phyloP scores from a whole-genome alignment of 2,113 vertebrate species.

The Cyprinodon variegatus region DNA sequence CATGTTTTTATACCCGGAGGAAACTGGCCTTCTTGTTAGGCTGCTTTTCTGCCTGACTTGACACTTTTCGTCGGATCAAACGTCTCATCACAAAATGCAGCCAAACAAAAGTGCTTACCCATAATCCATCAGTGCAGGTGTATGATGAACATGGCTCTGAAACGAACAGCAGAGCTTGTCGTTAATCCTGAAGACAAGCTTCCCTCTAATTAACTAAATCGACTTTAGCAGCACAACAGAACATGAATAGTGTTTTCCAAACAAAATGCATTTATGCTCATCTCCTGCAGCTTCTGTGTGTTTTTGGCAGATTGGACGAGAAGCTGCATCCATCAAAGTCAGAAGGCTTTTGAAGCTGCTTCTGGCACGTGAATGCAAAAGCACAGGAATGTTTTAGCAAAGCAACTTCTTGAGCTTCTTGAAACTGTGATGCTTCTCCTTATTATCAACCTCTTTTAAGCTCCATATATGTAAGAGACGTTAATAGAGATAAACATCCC shows the following conservation, averaged over 20 bases:
- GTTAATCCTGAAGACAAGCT: slow-evolving; percentile 69
- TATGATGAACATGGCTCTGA: slow-evolving; percentile 40
- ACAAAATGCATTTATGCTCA: slow-evolving; percentile 26
- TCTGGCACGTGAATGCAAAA: not conserved
- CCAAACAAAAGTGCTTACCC: slow-evolving; percentile 73
- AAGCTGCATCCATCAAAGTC: slow-evolving; percentile 25
- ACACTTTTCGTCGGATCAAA: slow-evolving; percentile 79
- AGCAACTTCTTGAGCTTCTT: not conserved
- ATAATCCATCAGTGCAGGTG: slow-evolving; percentile 74
- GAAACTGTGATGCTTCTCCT: not conserved
- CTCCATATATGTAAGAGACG: not conserved
- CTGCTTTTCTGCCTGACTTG: slow-evolving; percentile 75
- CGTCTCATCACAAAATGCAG: slow-evolving; percentile 71
- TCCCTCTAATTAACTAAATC: slow-evolving; percentile 68
- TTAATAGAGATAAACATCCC: not conserved
- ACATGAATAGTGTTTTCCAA: slow-evolving; percentile 30
- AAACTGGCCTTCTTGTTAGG: slow-evolving; percentile 74
- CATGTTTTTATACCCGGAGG: slow-evolving; percentile 68
- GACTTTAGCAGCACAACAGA: slow-evolving; percentile 34
- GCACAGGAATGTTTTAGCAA: not conserved
- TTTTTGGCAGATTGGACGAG: slow-evolving; percentile 17
- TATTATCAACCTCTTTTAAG: not conserved
- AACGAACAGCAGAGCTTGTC: slow-evolving; percentile 51
- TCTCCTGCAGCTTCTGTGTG: slow-evolving; percentile 5
- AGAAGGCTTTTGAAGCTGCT: slow-evolving; percentile 11